A percentile compares a stretch with the other conserved stretches of the same genome.
Evolutionary conservation across 2,888 invertebrate genomes (phyloP).

Genomic region (Arrhopalites spinosus): DNA sequence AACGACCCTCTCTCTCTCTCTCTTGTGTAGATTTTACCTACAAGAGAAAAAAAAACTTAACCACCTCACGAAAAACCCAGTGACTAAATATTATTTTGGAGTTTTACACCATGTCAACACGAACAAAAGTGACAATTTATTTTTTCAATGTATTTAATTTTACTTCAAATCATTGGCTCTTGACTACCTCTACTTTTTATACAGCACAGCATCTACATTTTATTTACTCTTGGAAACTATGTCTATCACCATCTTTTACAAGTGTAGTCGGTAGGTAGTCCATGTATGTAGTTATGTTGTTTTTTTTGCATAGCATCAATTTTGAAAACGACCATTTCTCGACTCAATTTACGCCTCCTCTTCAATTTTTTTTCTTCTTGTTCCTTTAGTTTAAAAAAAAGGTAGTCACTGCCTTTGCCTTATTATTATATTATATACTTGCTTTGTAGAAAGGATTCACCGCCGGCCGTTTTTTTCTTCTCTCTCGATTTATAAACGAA

Average conservation of each 20-base stretch:
- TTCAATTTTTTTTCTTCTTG: neutral
- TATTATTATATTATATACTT: neutral
- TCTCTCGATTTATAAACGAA: neutral
- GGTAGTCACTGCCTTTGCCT: too few species aligned
- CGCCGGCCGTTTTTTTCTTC: neutral
- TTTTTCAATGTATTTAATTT: slow-evolving; percentile 28
- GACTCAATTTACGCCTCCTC: neutral
- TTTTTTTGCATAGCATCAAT: too few species aligned
- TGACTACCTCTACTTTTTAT: too few species aligned
- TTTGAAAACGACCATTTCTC: too few species aligned
- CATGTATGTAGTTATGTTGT: neutral
- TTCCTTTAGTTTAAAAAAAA: neutral
- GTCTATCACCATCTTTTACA: neutral
- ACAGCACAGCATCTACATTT: neutral
- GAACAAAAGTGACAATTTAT: slow-evolving; percentile 31
- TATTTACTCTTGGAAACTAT: too few species aligned
- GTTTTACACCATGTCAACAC: slow-evolving; percentile 19
- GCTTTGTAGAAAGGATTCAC: neutral
- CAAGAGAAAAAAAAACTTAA: neutral
- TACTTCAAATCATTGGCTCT: slow-evolving; percentile 9
- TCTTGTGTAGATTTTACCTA: neutral
- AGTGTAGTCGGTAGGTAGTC: neutral
- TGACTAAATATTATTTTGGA: slow-evolving; percentile 24
- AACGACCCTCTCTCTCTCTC: neutral
- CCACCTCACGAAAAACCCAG: neutral